Base-by-base conservation (phyloP, 2,888 invertebrate genomes). In the Notocelia uddmanniana region DNA sequence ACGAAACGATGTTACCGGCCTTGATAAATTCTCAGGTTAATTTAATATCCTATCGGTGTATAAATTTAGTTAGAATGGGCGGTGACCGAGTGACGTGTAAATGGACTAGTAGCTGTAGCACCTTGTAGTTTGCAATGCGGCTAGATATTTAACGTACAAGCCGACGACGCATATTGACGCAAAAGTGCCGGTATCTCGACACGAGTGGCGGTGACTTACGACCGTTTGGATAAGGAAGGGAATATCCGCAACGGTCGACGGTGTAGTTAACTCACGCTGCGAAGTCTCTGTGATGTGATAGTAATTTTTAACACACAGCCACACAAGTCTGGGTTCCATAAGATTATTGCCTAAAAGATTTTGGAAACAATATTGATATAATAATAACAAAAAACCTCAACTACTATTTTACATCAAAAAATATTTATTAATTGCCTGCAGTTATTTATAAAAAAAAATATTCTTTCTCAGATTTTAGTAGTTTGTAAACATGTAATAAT, bases 11-110 rank as follows among this genome's bases (percentile, higher is more conserved):
- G 54, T 59, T 45, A 45, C 68, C 45, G 72, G 50, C 72, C 68
- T 73, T 73, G 68, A 62, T 68, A 19, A 72, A 41, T 71, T 31
- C 45, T 45, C 68, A 50, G 68, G 55, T 68, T 68, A 62, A 68
- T 31, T 31, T 73, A 57, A 68, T 45, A 57, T 68, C 37, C 62
- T 62, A 68, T 55, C 62, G 37, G 54, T 37, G 31, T 31, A 50
- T 41, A n/a, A 18, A 26, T 57, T 63, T 48, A 34, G 48, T 48
- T 52, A 48, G n/a, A 54, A 69, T 69, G 69, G 60, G 60, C 60
- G 68, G 59, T 18, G 41, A 54, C 59, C 13, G 58, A 10, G 45
- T 59, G 58, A 68, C 58, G 55, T 45, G 55, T 45, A 45, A 57
- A 50, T 13, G 9, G 21, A 31, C 31, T 31, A 8, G 31, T 31